A percentile compares a stretch with the other conserved stretches of the same genome.
phyloP scores from a whole-genome alignment of 2,888 invertebrate genomes.

The Drosophila melanocephala region DNA sequence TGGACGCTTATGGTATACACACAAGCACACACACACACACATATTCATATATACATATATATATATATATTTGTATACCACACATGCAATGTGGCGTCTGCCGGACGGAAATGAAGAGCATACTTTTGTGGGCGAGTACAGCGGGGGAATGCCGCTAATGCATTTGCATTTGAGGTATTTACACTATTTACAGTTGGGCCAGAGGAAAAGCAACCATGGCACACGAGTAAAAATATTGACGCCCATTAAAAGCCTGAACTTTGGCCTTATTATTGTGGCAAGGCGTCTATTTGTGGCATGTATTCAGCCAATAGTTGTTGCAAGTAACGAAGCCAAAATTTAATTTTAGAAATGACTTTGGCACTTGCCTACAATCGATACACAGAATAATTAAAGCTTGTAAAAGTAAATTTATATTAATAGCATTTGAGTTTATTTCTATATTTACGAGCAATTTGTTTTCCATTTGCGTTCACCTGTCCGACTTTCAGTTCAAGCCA shows the following conservation, averaged over 20 bases:
- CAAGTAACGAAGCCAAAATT: slow-evolving; percentile 8
- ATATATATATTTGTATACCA: background rate
- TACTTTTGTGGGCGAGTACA: slow-evolving; percentile 50
- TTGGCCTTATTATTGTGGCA: slow-evolving; percentile 46
- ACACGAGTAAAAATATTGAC: slow-evolving; percentile 28
- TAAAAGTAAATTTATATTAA: background rate
- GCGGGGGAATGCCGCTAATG: slow-evolving; percentile 44
- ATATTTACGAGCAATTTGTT: slow-evolving; percentile 12
- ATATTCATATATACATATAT: background rate
- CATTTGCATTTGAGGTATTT: slow-evolving; percentile 73
- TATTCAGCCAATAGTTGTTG: slow-evolving; percentile 8
- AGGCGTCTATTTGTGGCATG: background rate
- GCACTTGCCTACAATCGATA: background rate
- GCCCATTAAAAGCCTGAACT: slow-evolving; percentile 46
- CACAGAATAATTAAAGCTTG: slow-evolving; percentile 2
- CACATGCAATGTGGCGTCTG: slow-evolving; percentile 16
- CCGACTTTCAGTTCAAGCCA: slow-evolving; percentile 17
- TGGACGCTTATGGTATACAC: slow-evolving; percentile 1
- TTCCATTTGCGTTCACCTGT: slow-evolving; percentile 24
- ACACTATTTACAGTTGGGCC: slow-evolving; percentile 46
- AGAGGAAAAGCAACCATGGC: slow-evolving; percentile 25
- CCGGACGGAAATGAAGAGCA: slow-evolving; percentile 44
- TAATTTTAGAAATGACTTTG: slow-evolving; percentile 10
- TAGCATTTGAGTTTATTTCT: background rate
- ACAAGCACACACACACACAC: background rate